Evolutionary conservation across 2,888 invertebrate genomes (phyloP).

Genomic region (Minunthozetes semirufus): DNA sequence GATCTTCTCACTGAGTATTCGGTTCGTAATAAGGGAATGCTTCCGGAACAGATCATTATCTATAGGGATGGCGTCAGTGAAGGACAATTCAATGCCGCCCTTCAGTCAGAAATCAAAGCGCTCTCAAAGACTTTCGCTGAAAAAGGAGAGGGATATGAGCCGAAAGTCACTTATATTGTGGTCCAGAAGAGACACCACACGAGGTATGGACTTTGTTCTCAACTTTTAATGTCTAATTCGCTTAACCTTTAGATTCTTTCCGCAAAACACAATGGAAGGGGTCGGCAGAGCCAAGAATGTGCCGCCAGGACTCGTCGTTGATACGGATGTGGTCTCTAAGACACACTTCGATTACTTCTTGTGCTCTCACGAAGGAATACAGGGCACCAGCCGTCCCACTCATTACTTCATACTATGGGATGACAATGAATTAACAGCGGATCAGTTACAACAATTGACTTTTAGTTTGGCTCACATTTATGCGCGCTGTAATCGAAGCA

Average conservation of each 20-base stretch:
- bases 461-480: conserved; percentile 43
- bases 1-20: conserved; percentile 27
- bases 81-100: conserved; percentile 34
- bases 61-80: conserved; percentile 76
- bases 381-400: conserved; percentile 44
- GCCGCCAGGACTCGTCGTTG: conserved; percentile 78
- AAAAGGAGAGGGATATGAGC: conserved; percentile 52
- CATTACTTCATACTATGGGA: conserved; percentile 41
- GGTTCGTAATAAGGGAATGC: neutral
- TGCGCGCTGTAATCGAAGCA: conserved; percentile 43
- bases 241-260: conserved; percentile 36
- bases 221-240: neutral
- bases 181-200: conserved; percentile 82
- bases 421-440: conserved; percentile 37
- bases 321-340: conserved; percentile 73
- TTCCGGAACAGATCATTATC: conserved; percentile 57
- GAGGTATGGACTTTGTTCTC: conserved; percentile 50
- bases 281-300: conserved; percentile 57
- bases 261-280: conserved; percentile 16
- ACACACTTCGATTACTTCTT: conserved; percentile 80
- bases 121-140: conserved; percentile 54
- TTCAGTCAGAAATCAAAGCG: conserved; percentile 18
- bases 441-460: conserved; percentile 39
- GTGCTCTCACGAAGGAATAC: conserved; percentile 58
- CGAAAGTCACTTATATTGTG: conserved; percentile 77